Conservation (phyloP, 2,113 vertebrate genomes). For the Coturnix japonica region DNA sequence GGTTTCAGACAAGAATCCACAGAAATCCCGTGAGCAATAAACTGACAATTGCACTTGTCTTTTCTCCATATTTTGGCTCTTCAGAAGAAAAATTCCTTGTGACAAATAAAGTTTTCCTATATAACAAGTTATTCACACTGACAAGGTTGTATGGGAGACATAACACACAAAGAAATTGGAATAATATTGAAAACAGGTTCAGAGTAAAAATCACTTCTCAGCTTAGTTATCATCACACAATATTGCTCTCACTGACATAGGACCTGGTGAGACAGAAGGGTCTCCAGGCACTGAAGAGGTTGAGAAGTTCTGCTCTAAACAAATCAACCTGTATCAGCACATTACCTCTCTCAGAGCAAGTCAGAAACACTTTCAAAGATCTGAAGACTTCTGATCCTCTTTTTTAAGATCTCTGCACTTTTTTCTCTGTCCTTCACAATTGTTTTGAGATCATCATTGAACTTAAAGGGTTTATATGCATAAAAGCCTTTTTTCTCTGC, state of each 20-base stretch:
- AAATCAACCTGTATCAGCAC: background rate
- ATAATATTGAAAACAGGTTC: background rate
- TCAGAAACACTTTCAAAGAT: background rate
- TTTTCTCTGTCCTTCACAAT: background rate
- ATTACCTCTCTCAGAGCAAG: background rate
- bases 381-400: background rate
- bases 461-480: background rate
- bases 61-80: background rate
- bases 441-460: background rate
- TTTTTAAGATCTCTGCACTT: background rate
- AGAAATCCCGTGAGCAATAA: background rate
- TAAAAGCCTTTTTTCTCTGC: background rate
- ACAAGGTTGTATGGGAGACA: background rate
- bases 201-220: background rate
- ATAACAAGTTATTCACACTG: background rate
- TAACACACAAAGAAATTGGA: background rate
- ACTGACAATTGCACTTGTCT: background rate
- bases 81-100: background rate
- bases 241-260: background rate
- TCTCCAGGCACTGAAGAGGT: background rate
- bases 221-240: background rate
- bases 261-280: background rate
- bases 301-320: background rate
- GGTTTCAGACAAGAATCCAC: background rate
- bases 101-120: background rate